Base-by-base conservation (phyloP, 2,888 invertebrate species). In the Morpho helenor region DNA sequence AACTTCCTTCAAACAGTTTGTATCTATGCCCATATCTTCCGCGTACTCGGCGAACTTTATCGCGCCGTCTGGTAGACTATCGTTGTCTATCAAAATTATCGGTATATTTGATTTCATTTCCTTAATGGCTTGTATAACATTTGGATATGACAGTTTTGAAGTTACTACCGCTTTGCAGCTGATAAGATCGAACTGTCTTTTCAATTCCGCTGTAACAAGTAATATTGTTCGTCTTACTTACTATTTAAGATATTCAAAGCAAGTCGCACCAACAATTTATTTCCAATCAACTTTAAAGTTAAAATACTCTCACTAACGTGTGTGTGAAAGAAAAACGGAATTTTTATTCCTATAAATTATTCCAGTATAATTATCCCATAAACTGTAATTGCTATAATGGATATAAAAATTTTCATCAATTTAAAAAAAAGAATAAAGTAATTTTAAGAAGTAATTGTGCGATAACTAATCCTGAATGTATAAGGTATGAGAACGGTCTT, bases 11-110 rank as follows among this genome's bases (percentile, higher is more conserved):
- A 93, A 70, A 64, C 88, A 87, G 50, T 85, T 82, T 0, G 89
- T 88, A 56, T 94, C 91, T 5, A 93, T 76, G 54, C 77, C 77
- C 57, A 91, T 82, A 44, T 90, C 91, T 71, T 92, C 91, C 0
- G 91, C 91, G n/a, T 94, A 75, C 72, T 94, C 94, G 8, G 91
- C 87, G 71, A 95, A 95, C 66, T 93, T 92, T 55, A 95, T 93
- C 0, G 92, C 85, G 5, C 93, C 87, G 40, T 87, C 87, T 0
- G 94, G 94, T 51, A 93, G 39, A 5, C 57, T 67, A 0, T 83
- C 84, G 9, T 80, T 76, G 59, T 87, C 87, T 39, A 77, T 73
- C 44, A 93, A 77, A 50, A 93, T 87, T 10, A 94, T 84, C 7
- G 93, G 92, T 10, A 93, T 72, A 41, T 88, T 73, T 22, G 76